Conservation (phyloP, 2,797 vertebrate genomes). For the Leuciscus waleckii region DNA sequence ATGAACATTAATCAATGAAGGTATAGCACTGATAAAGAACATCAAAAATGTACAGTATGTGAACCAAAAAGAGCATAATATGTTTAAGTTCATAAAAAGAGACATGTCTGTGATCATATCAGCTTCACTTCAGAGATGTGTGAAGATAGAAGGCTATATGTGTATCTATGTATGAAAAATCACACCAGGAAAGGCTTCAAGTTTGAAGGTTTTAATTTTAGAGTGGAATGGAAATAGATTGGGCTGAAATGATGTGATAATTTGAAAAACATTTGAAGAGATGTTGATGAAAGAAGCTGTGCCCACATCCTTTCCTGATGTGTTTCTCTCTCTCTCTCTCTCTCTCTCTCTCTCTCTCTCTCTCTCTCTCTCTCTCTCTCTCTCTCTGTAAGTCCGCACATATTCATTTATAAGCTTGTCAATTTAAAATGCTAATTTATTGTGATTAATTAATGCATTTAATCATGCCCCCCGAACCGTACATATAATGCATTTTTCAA, state of each 20-base stretch:
- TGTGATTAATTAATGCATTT: slow-evolving; percentile 20
- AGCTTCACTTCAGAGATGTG: slow-evolving; percentile 4
- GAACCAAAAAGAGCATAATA: neutral
- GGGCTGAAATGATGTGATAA: slow-evolving; percentile 30
- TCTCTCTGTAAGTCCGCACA: slow-evolving; percentile 17
- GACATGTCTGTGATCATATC: neutral
- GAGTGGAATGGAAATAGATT: slow-evolving; percentile 42
- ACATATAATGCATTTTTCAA: neutral
- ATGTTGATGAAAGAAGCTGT: slow-evolving; percentile 31
- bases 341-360: slow-evolving; percentile 33
- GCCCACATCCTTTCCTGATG: neutral
- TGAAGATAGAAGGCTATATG: slow-evolving; percentile 15
- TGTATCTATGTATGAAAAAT: slow-evolving; percentile 16
- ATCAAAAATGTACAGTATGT: neutral
- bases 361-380: slow-evolving; percentile 25
- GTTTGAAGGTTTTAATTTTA: slow-evolving; percentile 29
- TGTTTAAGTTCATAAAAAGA: slow-evolving; percentile 1
- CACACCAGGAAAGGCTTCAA: slow-evolving; percentile 14
- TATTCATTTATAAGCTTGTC: slow-evolving; percentile 42
- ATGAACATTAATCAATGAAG: neutral
- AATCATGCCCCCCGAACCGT: neutral
- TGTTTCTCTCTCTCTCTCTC: neutral
- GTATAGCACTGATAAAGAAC: neutral
- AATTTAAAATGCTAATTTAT: slow-evolving; percentile 27
- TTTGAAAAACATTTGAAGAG: slow-evolving; percentile 39